phyloP scores from a whole-genome alignment of 2,113 vertebrate species.

The Megaceryle torquata region DNA sequence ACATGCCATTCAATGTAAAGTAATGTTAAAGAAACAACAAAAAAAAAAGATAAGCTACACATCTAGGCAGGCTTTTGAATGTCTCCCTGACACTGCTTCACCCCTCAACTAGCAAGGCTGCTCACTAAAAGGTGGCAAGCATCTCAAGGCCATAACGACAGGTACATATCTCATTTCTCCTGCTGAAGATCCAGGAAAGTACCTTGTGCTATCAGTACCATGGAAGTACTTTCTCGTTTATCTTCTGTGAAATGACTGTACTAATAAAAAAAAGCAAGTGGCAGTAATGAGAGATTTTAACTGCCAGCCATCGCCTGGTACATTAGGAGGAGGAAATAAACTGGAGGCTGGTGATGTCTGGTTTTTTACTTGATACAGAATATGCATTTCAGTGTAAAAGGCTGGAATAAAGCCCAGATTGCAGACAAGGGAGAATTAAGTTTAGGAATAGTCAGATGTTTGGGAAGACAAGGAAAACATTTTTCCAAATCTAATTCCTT shows the following conservation, averaged over 20 bases:
- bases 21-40: not conserved
- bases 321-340: constrained; percentile 23
- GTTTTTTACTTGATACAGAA: not conserved
- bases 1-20: not conserved
- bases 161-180: not conserved
- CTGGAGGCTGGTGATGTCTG: not conserved
- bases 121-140: not conserved
- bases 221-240: constrained; percentile 16
- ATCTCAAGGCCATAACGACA: not conserved
- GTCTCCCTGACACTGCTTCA: not conserved
- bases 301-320: not conserved
- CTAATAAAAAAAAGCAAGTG: constrained; percentile 12
- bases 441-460: not conserved
- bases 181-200: not conserved
- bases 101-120: not conserved
- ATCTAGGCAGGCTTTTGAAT: not conserved
- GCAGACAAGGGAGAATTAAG: not conserved
- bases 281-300: constrained; percentile 16
- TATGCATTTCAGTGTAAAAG: not conserved
- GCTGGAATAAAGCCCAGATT: not conserved
- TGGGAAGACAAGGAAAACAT: not conserved
- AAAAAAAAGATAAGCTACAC: not conserved
- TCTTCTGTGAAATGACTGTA: constrained; percentile 27
- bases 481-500: not conserved
- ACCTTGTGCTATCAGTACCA: not conserved